Base-by-base conservation (phyloP, 2,888 invertebrate genomes). In the Drosophila austrosaltans region DNA sequence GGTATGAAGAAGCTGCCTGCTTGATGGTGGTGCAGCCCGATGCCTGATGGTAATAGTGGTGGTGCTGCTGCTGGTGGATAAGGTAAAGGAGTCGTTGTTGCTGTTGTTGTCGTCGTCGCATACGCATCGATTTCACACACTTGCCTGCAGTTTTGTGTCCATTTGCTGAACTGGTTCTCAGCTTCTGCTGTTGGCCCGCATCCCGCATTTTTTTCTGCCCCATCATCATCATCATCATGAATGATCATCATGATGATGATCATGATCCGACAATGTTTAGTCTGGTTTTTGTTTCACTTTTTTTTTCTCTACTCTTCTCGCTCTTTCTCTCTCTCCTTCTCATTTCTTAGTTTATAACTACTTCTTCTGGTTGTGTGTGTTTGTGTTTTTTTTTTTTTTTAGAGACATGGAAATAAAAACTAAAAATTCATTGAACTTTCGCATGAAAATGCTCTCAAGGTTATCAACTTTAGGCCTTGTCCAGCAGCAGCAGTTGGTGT, bases 401-500 rank as follows among this genome's bases (percentile, higher is more conserved):
- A 66, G 72, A 82, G 89, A 84, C 86, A 89, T 90, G 90, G 90
- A 91, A 90, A 91, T 91, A 88, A 90, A 90, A 90, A 82, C 85
- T 72, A 73, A 67, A 89, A 87, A 90, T 90, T 90, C 90, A 90
- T 91, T 90, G 90, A 90, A 90, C 90, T 90, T 91, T 90, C 90
- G 90, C 90, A 90, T 89, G 89, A 90, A 90, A 90, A 90, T 84
- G 91, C 91, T 90, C 89, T 90, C 90, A 90, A 90, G 90, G 91
- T 91, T 90, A 91, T 90, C 91, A 90, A 90, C 91, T 91, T 81
- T 87, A 56, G 74, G 80, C 76, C 71, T 78, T 87, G 87, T 85
- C 87, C 87, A 87, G 86, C 63, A 70, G 73, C 70, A 66, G 60
- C 79, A 63, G 53, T 63, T 74, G 56, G 30, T 67, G 74, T 68